Percentiles rank a stretch among this genome's conserved stretches.
phyloP scores from a whole-genome alignment of 2,888 invertebrate genomes.

The Philereme vetulata region DNA sequence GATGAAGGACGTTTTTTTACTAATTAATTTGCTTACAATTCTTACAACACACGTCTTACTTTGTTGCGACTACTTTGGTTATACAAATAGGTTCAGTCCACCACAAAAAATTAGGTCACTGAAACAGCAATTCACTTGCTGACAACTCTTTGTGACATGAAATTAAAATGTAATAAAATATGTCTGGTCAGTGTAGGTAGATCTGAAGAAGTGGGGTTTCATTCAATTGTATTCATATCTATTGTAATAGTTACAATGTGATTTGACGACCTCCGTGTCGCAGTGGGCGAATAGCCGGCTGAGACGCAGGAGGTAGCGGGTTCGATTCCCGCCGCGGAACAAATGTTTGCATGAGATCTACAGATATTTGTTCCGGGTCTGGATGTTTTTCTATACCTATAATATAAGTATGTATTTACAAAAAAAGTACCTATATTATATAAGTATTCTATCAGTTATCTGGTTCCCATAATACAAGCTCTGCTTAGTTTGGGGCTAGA shows the following conservation, averaged over 20 bases:
- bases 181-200: not conserved
- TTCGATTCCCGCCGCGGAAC: no score
- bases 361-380: no score
- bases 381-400: no score
- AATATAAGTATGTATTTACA: no score
- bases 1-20: conserved; percentile 1
- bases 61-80: not conserved
- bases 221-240: conserved; percentile 10
- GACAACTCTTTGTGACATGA: conserved; percentile 8
- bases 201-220: not conserved
- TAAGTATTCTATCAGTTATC: no score
- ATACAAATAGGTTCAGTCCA: conserved; percentile 10
- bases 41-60: not conserved
- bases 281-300: no score
- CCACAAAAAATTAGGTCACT: conserved; percentile 10
- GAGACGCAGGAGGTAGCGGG: no score
- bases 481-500: no score
- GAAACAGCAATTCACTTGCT: conserved; percentile 1
- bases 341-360: no score
- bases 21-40: not conserved
- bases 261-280: no score
- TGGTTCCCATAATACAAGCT: no score
- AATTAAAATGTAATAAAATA: not conserved
- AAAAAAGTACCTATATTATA: no score
- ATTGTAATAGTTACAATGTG: not conserved